Evolutionary conservation across 2,888 invertebrate genomes (phyloP).

Genomic region (Hartigia nigra): DNA sequence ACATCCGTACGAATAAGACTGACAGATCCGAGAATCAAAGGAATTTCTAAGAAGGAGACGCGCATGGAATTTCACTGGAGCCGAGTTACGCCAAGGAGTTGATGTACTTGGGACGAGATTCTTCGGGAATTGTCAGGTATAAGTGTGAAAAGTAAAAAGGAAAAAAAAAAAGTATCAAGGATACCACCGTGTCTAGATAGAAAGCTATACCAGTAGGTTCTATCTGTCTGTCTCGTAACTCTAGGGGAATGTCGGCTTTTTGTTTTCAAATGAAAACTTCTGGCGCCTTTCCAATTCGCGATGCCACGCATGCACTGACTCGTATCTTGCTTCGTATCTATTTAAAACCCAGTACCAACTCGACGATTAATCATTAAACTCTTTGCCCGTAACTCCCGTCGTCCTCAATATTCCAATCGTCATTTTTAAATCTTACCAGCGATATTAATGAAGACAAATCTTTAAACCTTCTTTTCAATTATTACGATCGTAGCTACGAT

Average conservation of each 20-base stretch:
- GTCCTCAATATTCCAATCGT: neutral
- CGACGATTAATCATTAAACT: slow-evolving; percentile 49
- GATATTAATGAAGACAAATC: neutral
- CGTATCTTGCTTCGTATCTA: slow-evolving; percentile 47
- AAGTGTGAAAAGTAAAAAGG: neutral
- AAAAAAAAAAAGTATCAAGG: neutral
- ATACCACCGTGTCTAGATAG: neutral
- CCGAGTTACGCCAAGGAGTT: neutral
- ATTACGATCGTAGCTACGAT: neutral
- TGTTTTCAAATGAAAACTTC: slow-evolving; percentile 29
- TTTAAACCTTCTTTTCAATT: neutral
- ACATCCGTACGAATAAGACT: neutral
- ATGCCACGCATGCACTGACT: slow-evolving; percentile 38
- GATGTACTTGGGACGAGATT: neutral
- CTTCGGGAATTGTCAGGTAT: neutral
- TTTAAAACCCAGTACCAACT: slow-evolving; percentile 47
- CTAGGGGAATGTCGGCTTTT: slow-evolving; percentile 1
- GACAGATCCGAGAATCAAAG: neutral
- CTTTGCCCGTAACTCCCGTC: slow-evolving; percentile 1
- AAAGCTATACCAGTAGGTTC: neutral
- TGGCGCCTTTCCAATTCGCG: slow-evolving; percentile 47
- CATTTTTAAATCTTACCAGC: neutral
- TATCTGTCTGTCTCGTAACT: neutral
- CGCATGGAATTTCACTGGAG: neutral
- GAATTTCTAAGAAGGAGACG: neutral